Conservation (phyloP, 2,113 vertebrate genomes). For the Carassius gibelio region DNA sequence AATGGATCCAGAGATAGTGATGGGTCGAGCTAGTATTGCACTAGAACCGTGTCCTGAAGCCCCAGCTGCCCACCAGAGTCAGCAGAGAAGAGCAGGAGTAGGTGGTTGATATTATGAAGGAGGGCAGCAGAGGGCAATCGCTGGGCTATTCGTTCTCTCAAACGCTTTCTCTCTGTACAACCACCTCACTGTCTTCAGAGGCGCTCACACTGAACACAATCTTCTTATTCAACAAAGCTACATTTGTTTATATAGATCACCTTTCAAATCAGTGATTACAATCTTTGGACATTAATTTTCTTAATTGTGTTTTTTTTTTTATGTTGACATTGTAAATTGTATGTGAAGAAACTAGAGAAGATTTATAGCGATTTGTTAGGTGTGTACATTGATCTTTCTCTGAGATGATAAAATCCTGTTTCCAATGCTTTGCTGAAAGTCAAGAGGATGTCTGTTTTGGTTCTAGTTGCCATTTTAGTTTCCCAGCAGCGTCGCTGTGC, state of each 20-base stretch:
- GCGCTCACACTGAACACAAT: background rate
- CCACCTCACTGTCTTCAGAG: background rate
- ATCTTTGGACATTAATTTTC: too few species aligned
- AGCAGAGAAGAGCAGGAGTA: constrained; percentile 26
- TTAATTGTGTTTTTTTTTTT: too few species aligned
- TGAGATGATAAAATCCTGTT: background rate
- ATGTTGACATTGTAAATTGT: too few species aligned
- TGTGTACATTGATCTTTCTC: background rate
- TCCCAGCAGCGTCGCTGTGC: background rate
- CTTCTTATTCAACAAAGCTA: background rate
- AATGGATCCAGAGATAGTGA: background rate
- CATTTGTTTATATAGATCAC: too few species aligned
- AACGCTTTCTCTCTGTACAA: background rate
- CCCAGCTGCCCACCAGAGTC: constrained; percentile 30
- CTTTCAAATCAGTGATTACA: too few species aligned
- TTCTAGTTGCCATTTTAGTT: background rate
- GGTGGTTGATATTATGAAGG: constrained; percentile 33
- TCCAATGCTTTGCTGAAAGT: background rate
- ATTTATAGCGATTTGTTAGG: background rate
- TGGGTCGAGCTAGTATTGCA: background rate
- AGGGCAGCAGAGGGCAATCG: constrained; percentile 38
- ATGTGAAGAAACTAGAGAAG: too few species aligned
- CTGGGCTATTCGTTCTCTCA: constrained; percentile 23
- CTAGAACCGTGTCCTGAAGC: constrained; percentile 1
- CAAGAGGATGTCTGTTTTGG: background rate